These are phyloP conservation scores for Guaruba guarouba DNA, from an alignment of 2,113 vertebrate genomes.

Conservation along the genomic window DNA sequence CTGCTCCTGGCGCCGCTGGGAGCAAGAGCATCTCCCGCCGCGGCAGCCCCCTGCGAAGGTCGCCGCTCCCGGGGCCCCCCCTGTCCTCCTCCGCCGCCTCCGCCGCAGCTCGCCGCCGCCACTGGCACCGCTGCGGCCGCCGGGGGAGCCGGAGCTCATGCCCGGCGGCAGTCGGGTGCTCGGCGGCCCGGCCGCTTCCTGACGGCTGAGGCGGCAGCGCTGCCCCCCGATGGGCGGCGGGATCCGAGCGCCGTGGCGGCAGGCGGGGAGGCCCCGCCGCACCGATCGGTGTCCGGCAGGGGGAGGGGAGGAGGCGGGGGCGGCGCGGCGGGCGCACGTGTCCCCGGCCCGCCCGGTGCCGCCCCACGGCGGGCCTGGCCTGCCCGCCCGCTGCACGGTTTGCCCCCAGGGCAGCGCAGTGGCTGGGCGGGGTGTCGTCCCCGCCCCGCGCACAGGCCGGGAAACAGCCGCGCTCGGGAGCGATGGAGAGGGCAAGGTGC, in stretches of 20 bases:
- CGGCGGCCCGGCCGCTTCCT: background rate
- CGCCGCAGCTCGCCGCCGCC: background rate
- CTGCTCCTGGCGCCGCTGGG: too few species aligned
- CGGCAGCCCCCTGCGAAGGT: too few species aligned
- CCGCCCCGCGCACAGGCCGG: fast-evolving
- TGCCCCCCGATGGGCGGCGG: background rate
- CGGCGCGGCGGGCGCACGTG: background rate
- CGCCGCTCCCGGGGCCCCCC: background rate
- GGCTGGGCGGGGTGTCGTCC: too few species aligned
- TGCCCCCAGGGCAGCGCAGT: fast-evolving
- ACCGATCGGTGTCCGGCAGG: background rate
- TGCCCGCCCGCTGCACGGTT: fast-evolving
- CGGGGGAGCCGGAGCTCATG: conserved; percentile 55
- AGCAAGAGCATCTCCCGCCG: too few species aligned
- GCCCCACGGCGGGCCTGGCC: background rate
- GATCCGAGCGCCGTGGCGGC: background rate
- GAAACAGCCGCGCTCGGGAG: fast-evolving
- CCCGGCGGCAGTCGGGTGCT: conserved; percentile 14
- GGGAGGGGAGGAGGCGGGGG: background rate
- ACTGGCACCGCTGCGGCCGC: conserved; percentile 23
- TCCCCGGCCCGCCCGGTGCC: background rate
- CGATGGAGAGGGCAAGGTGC: background rate
- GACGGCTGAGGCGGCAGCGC: background rate
- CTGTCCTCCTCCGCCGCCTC: background rate
- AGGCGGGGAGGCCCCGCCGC: background rate